Evolutionary conservation across 1,140 invertebrate genomes (phyloP).

Genomic region (Choristoneura fumiferana): DNA sequence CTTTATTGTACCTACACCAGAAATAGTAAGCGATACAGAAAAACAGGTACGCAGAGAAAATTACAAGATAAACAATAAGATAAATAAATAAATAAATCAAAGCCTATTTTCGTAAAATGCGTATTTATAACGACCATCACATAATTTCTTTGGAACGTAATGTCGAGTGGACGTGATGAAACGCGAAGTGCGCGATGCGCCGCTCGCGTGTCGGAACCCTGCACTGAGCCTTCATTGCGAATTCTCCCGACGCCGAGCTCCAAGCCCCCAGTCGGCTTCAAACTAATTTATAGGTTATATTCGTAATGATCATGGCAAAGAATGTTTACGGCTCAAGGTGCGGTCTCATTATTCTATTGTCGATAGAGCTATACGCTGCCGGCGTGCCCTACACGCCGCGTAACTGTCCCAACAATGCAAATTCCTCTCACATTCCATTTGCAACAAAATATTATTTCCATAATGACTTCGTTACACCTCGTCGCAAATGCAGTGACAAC

Average conservation of each 20-base stretch:
- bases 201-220: constrained; percentile 25
- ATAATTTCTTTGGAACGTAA: too few species aligned
- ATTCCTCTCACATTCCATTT: constrained; percentile 70
- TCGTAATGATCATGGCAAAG: constrained; percentile 67
- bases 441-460: constrained; percentile 71
- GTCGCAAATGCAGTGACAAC: constrained; percentile 49
- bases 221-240: constrained; percentile 42
- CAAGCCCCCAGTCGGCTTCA: constrained; percentile 47
- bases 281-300: constrained; percentile 71
- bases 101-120: too few species aligned
- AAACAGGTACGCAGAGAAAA: too few species aligned
- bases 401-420: constrained; percentile 65
- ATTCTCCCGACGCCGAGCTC: constrained; percentile 41
- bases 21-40: too few species aligned
- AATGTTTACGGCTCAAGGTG: constrained; percentile 67
- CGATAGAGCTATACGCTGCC: constrained; percentile 45
- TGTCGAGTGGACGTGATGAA: constrained; percentile 23
- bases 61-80: too few species aligned
- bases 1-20: too few species aligned
- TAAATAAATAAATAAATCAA: too few species aligned
- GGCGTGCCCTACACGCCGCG: constrained; percentile 40
- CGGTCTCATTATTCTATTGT: constrained; percentile 69
- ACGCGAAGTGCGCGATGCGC: constrained; percentile 24
- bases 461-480: constrained; percentile 49
- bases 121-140: too few species aligned